Base-by-base conservation (phyloP, 2,888 invertebrate genomes). In the Lypha dubia region DNA sequence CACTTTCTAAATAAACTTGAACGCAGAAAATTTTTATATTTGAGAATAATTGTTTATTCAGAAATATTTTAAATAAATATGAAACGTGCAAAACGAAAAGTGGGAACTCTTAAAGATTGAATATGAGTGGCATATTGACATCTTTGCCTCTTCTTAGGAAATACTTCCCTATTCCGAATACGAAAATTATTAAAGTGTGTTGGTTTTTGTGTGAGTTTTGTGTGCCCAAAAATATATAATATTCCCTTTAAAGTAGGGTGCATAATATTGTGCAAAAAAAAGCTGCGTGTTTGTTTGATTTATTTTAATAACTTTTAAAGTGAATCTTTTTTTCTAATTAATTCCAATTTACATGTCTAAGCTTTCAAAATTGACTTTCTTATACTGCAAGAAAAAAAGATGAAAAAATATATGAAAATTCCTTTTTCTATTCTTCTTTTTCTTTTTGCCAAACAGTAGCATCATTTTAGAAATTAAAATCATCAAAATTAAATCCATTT, bases 401-500 rank as follows among this genome's bases (percentile, higher is more conserved):
- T n/a, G n/a, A n/a, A 74, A 9, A 15, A 32, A 41, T 46, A 35
- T 20, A 35, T 58, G 1, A 38, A 24, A 46, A 32, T n/a, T 22
- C n/a, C 1, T 22, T 60, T 46, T 56, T 24, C 22, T 60, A 35
- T 58, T n/a, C 3, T 1, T 4, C 24, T 22, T 24, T 24, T 24
- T 17, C 3, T 63, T 22, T n/a, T 11, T 32, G 13, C 46, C 3
- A 58, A 84, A 84, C 84, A 80, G 84, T 84, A 84, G 84, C 84
- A 71, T 77, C 15, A 62, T 35, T 70, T 58, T 15, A 44, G n/a
- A 44, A 68, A 62, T 81, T 68, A 81, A 53, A 44, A 32, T 17
- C 32, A 28, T 60, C 24, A 58, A 22, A 51, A 65, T 13, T 32
- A 13, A 38, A 53, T 70, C 46, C 60, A n/a, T 13, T 28, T 51